phyloP scores from a whole-genome alignment of 2,888 invertebrate species.

The Nomada fabriciana region DNA sequence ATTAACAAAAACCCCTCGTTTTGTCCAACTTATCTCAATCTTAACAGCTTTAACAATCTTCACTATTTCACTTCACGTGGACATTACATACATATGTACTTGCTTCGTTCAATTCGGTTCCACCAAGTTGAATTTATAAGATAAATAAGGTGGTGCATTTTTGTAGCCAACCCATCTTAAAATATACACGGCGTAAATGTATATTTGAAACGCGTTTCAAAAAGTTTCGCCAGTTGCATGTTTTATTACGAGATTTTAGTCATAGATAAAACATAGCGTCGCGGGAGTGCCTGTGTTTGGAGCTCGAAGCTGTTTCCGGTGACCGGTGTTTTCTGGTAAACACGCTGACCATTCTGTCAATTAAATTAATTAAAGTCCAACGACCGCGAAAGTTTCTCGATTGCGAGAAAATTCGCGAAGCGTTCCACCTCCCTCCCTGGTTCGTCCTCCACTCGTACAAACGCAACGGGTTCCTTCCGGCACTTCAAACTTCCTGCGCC shows the following conservation, averaged over 20 bases:
- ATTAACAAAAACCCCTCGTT: too few relatives aligned
- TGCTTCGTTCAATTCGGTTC: too few relatives aligned
- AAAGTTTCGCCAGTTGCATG: not conserved
- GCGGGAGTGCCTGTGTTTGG: not conserved
- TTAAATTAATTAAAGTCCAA: conserved; percentile 73
- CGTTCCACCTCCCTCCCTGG: conserved; percentile 24
- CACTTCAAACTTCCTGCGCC: conserved; percentile 39
- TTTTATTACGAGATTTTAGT: not conserved
- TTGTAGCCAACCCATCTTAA: too few relatives aligned
- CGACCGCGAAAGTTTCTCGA: conserved; percentile 67
- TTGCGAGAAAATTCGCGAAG: conserved; percentile 64
- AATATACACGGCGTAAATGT: not conserved
- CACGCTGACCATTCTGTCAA: conserved; percentile 64
- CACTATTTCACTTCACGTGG: too few relatives aligned
- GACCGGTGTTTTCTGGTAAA: conserved; percentile 45
- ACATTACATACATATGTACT: too few relatives aligned
- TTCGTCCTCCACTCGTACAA: conserved; percentile 24
- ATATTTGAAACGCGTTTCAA: not conserved
- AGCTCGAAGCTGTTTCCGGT: conserved; percentile 13
- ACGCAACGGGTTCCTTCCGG: conserved; percentile 52
- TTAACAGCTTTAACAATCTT: too few relatives aligned
- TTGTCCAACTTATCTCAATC: too few relatives aligned
- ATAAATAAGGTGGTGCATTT: too few relatives aligned
- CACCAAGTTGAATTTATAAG: too few relatives aligned
- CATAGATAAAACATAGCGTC: not conserved